Conservation (phyloP, 2,113 vertebrate genomes). For the Phyllostomus discolor region DNA sequence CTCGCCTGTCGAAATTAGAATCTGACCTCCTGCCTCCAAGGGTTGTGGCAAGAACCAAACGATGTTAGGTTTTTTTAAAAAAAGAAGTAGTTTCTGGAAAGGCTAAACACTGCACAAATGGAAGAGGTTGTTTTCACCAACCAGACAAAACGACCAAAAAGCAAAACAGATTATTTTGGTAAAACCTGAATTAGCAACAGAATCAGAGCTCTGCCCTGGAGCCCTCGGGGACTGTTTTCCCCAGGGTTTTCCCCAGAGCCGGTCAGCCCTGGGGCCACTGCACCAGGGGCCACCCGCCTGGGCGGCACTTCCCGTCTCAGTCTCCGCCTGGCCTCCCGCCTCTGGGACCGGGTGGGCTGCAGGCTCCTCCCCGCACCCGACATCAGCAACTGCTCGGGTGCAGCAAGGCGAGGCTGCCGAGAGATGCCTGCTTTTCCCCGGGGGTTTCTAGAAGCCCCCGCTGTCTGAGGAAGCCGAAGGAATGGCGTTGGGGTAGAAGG, state of each 20-base stretch:
- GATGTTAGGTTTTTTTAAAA: neutral
- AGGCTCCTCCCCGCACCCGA: too few relatives aligned
- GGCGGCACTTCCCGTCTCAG: accelerated
- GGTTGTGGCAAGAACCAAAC: neutral
- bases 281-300: accelerated
- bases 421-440: neutral
- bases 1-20: accelerated
- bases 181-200: neutral
- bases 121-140: neutral
- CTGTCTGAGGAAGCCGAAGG: neutral
- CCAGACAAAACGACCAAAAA: neutral
- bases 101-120: neutral
- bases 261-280: accelerated
- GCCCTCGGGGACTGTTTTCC: neutral
- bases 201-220: neutral
- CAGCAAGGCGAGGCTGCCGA: neutral
- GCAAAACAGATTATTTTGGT: too few relatives aligned
- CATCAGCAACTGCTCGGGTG: neutral
- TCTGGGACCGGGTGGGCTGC: neutral
- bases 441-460: neutral
- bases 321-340: accelerated
- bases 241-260: neutral
- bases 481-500: accelerated
- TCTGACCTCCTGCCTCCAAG: neutral
- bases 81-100: neutral